A percentile compares a stretch with the other conserved stretches of the same genome.
Conservation (phyloP, 2,113 vertebrate genomes). For the Alexandromys fortis region DNA sequence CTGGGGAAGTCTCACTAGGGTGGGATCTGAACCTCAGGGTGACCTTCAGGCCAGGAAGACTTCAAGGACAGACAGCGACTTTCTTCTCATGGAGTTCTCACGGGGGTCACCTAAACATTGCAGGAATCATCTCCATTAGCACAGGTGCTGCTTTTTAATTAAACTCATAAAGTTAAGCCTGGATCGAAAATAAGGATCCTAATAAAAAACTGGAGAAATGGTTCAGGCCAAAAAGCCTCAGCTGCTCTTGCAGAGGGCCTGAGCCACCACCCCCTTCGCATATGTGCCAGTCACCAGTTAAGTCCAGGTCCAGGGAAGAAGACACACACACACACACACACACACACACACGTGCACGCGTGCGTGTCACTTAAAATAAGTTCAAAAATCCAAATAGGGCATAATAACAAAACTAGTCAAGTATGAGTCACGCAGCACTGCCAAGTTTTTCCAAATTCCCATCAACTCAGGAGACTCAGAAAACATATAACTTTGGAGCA, state of each 20-base stretch:
- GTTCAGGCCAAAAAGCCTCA: not conserved
- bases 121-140: slow-evolving; percentile 79
- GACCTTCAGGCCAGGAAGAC: slow-evolving; percentile 44
- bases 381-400: no score
- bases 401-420: not conserved
- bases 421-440: not conserved
- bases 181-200: slow-evolving; percentile 41
- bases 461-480: not conserved
- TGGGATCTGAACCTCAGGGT: slow-evolving; percentile 57
- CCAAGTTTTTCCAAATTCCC: slow-evolving; percentile 26
- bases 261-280: not conserved
- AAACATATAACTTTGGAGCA: slow-evolving; percentile 11
- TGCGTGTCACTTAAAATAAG: not conserved
- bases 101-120: slow-evolving; percentile 71
- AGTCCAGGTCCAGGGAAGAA: not conserved
- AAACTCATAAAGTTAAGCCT: slow-evolving; percentile 75
- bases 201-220: not conserved
- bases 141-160: slow-evolving; percentile 78
- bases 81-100: slow-evolving; percentile 62
- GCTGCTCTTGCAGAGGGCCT: no score
- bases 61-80: slow-evolving; percentile 49
- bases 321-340: not conserved
- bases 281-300: not conserved
- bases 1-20: not conserved
- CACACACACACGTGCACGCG: not conserved